phyloP scores from a whole-genome alignment of 2,113 vertebrate genomes.

The Syngnathus typhle region DNA sequence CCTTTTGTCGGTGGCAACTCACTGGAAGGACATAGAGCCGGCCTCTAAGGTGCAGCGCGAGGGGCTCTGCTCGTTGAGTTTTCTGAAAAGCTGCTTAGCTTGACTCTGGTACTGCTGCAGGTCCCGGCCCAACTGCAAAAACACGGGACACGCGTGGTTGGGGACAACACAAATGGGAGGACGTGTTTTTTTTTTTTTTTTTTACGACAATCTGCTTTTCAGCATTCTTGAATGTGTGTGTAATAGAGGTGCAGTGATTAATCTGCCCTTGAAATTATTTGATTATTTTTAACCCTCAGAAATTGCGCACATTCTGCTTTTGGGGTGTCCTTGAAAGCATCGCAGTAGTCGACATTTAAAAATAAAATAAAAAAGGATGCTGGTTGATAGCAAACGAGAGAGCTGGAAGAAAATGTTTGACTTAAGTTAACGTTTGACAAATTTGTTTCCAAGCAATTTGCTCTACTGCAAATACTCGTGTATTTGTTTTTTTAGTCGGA shows the following conservation, averaged over 20 bases:
- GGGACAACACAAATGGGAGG: too few relatives aligned
- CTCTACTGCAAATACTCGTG: background rate
- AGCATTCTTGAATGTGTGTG: background rate
- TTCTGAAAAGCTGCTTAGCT: slow-evolving; percentile 95
- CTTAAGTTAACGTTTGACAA: background rate
- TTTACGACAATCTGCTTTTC: background rate
- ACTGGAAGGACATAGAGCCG: slow-evolving; percentile 93
- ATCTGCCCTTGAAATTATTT: background rate
- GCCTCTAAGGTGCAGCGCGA: slow-evolving; percentile 92
- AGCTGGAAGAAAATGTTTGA: slow-evolving; percentile 57
- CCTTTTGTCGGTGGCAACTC: slow-evolving; percentile 59
- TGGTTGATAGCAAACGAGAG: slow-evolving; percentile 62
- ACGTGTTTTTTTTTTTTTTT: background rate
- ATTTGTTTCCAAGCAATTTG: background rate
- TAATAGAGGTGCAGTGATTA: too few relatives aligned
- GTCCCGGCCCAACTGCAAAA: slow-evolving; percentile 85
- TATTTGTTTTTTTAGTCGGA: background rate
- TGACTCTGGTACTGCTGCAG: slow-evolving; percentile 97
- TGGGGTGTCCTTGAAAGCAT: background rate
- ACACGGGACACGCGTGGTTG: background rate
- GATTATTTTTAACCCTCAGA: background rate
- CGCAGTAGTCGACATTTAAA: background rate
- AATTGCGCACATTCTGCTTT: background rate
- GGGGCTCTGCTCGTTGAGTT: slow-evolving; percentile 94
- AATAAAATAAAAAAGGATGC: background rate